Percentiles rank a stretch among this genome's conserved stretches.
These are phyloP conservation scores for Pyralis farinalis DNA, from an alignment of 2,888 invertebrate genomes.

Conservation along the genomic window DNA sequence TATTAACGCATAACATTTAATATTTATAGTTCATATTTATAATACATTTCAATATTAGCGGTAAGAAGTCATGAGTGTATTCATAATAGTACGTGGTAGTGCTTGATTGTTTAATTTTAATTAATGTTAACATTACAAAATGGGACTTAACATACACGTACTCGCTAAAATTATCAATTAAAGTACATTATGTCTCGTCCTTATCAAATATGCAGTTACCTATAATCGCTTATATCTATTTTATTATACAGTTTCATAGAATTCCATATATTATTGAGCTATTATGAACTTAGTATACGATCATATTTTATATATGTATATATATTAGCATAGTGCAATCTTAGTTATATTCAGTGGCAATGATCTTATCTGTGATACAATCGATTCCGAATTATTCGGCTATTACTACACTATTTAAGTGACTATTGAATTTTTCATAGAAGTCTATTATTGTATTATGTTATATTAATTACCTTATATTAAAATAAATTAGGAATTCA, in stretches of 20 bases:
- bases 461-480: constrained; percentile 50
- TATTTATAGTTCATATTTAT: constrained; percentile 82
- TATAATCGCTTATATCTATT: constrained; percentile 50
- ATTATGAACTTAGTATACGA: constrained; percentile 49
- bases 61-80: constrained; percentile 79
- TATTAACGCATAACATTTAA: constrained; percentile 87
- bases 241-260: constrained; percentile 60
- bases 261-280: constrained; percentile 71
- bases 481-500: constrained; percentile 66
- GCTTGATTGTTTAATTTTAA: constrained; percentile 68
- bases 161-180: constrained; percentile 44
- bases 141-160: constrained; percentile 64
- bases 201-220: constrained; percentile 30
- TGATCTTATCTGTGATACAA: constrained; percentile 38
- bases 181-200: constrained; percentile 52
- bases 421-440: constrained; percentile 47
- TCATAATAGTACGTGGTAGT: constrained; percentile 76
- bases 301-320: constrained; percentile 37
- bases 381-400: constrained; percentile 22
- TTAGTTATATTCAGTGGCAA: constrained; percentile 51
- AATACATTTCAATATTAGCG: constrained; percentile 81
- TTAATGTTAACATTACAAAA: constrained; percentile 77
- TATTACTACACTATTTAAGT: constrained; percentile 39
- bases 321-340: constrained; percentile 63
- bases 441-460: constrained; percentile 69